Conservation (phyloP, 2,113 vertebrate species). For the Ariopsis seemanni region DNA sequence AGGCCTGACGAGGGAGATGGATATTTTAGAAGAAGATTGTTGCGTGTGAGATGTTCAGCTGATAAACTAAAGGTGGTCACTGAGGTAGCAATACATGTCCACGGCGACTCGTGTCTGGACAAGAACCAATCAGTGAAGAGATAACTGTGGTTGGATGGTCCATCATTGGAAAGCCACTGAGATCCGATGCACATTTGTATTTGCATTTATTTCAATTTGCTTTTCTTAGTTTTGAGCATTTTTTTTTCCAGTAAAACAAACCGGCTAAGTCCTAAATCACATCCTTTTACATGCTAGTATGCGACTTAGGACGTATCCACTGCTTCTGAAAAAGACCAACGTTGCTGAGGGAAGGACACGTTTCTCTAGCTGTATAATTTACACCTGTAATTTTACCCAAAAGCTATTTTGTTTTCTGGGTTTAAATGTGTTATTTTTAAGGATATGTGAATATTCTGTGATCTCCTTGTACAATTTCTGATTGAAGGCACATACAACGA, state of each 20-base stretch:
- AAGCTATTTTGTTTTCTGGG: conserved; percentile 68
- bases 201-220: conserved; percentile 61
- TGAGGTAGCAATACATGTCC: conserved; percentile 40
- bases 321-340: conserved; percentile 55
- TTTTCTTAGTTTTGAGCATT: conserved; percentile 59
- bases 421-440: conserved; percentile 68
- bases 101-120: conserved; percentile 40
- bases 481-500: conserved; percentile 40
- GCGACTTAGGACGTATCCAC: conserved; percentile 30
- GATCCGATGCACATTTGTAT: conserved; percentile 65
- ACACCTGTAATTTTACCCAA: conserved; percentile 71
- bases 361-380: conserved; percentile 41
- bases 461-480: conserved; percentile 75
- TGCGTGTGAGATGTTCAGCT: conserved; percentile 20
- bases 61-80: conserved; percentile 30
- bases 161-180: conserved; percentile 58
- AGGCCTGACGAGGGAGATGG: conserved; percentile 24
- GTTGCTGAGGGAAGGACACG: conserved; percentile 42
- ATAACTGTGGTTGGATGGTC: conserved; percentile 42
- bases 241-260: neutral
- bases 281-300: neutral
- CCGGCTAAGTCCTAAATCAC: neutral
- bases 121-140: conserved; percentile 45
- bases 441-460: conserved; percentile 67
- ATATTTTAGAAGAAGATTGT: neutral